Evolutionary conservation across 2,113 vertebrate genomes (phyloP).

Genomic region (Bettongia penicillata): DNA sequence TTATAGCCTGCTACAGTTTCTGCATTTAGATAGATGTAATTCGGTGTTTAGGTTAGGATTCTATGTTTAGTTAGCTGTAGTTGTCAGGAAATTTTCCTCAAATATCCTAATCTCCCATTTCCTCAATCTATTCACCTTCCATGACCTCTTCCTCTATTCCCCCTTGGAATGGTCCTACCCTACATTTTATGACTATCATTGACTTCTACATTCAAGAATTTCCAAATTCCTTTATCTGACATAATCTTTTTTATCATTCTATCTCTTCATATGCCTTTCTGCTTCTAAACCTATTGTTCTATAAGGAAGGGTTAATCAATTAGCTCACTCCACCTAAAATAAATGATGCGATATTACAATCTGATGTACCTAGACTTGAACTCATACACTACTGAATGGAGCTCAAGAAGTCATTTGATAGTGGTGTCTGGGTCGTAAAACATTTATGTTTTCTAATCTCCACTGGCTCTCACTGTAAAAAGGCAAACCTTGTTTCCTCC

Average conservation of each 20-base stretch:
- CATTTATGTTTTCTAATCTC: neutral
- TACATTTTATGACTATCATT: neutral
- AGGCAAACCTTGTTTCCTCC: neutral
- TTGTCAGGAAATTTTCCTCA: too few species aligned
- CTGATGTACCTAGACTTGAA: neutral
- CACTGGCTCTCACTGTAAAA: neutral
- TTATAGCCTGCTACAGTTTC: too few species aligned
- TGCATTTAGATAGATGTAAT: too few species aligned
- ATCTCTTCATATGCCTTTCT: neutral
- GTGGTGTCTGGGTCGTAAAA: neutral
- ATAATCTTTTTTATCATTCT: neutral
- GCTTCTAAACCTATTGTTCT: neutral
- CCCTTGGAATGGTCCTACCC: too few species aligned
- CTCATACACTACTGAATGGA: neutral
- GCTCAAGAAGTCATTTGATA: neutral
- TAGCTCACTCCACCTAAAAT: neutral
- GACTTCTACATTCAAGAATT: neutral
- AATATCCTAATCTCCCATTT: too few species aligned
- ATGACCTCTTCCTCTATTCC: too few species aligned
- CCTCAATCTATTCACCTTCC: too few species aligned
- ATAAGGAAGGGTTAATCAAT: neutral
- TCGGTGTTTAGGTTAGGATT: too few species aligned
- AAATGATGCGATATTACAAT: neutral
- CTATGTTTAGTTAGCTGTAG: too few species aligned
- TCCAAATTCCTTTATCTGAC: too few species aligned